phyloP scores from a whole-genome alignment of 2,888 invertebrate genomes.

The Mythimna pallens region DNA sequence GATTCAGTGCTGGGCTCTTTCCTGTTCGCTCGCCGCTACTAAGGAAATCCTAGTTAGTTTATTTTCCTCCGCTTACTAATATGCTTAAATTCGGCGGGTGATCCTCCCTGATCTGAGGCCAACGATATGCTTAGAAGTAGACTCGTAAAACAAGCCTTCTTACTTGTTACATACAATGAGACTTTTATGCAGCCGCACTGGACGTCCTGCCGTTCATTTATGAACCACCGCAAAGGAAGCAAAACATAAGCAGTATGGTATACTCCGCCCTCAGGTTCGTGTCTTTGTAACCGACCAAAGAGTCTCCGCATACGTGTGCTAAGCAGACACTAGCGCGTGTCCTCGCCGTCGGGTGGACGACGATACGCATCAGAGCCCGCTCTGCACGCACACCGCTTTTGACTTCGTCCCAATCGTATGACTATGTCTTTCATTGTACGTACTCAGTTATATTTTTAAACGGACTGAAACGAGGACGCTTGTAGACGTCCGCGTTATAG shows the following conservation, averaged over 20 bases:
- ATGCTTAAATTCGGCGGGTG: slow-evolving; percentile 91
- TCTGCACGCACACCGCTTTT: slow-evolving; percentile 18
- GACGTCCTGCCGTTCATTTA: neutral
- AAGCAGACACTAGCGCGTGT: slow-evolving; percentile 11
- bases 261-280: neutral
- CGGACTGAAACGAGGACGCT: slow-evolving; percentile 45
- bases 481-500: slow-evolving; percentile 25
- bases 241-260: slow-evolving; percentile 6
- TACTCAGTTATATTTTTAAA: slow-evolving; percentile 47
- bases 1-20: slow-evolving; percentile 92
- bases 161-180: slow-evolving; percentile 15
- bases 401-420: neutral
- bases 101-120: slow-evolving; percentile 79
- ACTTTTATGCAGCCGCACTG: slow-evolving; percentile 7
- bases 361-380: slow-evolving; percentile 15
- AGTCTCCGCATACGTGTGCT: slow-evolving; percentile 29
- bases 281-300: slow-evolving; percentile 9
- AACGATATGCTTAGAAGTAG: slow-evolving; percentile 68
- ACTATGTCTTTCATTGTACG: slow-evolving; percentile 26
- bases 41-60: slow-evolving; percentile 87
- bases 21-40: slow-evolving; percentile 86
- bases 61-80: slow-evolving; percentile 93
- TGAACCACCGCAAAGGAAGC: neutral
- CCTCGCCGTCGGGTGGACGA: neutral
- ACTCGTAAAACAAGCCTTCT: slow-evolving; percentile 55